Percentiles rank a stretch among this genome's conserved stretches.
Conservation (phyloP, 2,888 invertebrate genomes). For the Asteroscopus sphinx region DNA sequence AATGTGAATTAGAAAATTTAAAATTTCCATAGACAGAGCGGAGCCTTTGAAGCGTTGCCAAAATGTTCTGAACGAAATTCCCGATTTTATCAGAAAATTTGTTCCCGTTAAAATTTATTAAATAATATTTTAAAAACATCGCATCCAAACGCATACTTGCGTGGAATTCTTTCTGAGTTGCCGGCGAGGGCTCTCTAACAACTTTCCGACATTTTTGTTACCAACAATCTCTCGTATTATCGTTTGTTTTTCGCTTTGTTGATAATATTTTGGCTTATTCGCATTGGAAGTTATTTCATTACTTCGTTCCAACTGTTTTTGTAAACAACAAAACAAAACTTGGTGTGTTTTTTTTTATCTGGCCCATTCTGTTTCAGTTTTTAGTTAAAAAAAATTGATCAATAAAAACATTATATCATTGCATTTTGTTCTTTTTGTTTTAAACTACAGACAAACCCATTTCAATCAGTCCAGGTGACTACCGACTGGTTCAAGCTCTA, state of each 20-base stretch:
- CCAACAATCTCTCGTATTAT: conserved; percentile 69
- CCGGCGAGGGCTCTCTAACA: conserved; percentile 48
- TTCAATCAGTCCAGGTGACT: no score
- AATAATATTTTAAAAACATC: conserved; percentile 62
- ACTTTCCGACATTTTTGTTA: conserved; percentile 73
- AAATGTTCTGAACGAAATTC: conserved; percentile 24
- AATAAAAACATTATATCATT: conserved; percentile 25
- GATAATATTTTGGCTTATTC: conserved; percentile 77
- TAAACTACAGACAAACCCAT: not conserved
- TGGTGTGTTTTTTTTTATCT: conserved; percentile 60
- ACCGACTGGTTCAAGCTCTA: no score
- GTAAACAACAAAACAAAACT: conserved; percentile 71
- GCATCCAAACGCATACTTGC: conserved; percentile 69
- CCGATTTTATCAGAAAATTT: conserved; percentile 35
- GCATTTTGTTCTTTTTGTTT: not conserved
- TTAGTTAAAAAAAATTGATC: conserved; percentile 43
- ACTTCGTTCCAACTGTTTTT: conserved; percentile 76
- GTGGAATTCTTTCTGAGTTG: conserved; percentile 67
- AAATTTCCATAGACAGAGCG: conserved; percentile 41
- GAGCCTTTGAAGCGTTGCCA: conserved; percentile 42
- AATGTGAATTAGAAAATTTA: conserved; percentile 26
- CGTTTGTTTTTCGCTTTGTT: conserved; percentile 77
- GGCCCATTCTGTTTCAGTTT: conserved; percentile 53
- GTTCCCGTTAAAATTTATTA: conserved; percentile 52
- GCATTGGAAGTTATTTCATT: conserved; percentile 75